Evolutionary conservation across 2,113 vertebrate species (phyloP), one percentile per base, ranked within the genome.

Genomic region (Malurus alboscapulatus): DNA sequence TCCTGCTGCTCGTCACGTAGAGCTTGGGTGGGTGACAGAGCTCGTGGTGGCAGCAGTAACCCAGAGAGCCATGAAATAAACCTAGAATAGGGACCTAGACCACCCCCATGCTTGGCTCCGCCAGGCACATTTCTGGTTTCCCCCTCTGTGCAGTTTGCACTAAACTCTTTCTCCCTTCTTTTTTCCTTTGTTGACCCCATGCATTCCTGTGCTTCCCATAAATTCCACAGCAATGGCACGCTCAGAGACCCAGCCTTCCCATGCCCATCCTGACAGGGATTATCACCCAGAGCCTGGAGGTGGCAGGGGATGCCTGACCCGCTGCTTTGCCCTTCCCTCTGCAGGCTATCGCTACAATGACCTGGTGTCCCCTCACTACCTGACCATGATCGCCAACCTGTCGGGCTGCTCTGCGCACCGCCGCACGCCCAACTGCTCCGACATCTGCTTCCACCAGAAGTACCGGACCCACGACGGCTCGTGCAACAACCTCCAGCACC

Each of bases 401-500:
- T 98, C 97, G 0, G 97, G 97, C 80, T 98, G 97, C 87, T 97
- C 97, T 1, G 95, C 97, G 16, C 97, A 98, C 80, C 97, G 97
- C 76, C 97, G 94, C 62, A 96, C 95, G 0, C 97, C 97, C 0
- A 97, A 97, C 94, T 98, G 97, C 95, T 97, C 96, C 0, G 84
- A 98, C 62, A 91, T 98, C 85, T 98, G 97, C 88, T 98, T 98
- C 90, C 97, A 98, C 82, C 91, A 91, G 92, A 97, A 89, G 61
- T 98, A 97, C 92, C 84, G 97, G 73, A 97, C 94, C 36, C 97
- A 97, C 0, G 97, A 98, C 0, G 97, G 97, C 38, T 97, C 97
- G 4, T 98, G 97, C 68, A 98, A 98, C 94, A 98, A 98, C 86
- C 96, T 98, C 47, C 97, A 97, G 85, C 97, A 98, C 55, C 97